These are phyloP conservation scores for Myotis brandtii DNA, from an alignment of 2,113 vertebrate species.

Conservation along the genomic window DNA sequence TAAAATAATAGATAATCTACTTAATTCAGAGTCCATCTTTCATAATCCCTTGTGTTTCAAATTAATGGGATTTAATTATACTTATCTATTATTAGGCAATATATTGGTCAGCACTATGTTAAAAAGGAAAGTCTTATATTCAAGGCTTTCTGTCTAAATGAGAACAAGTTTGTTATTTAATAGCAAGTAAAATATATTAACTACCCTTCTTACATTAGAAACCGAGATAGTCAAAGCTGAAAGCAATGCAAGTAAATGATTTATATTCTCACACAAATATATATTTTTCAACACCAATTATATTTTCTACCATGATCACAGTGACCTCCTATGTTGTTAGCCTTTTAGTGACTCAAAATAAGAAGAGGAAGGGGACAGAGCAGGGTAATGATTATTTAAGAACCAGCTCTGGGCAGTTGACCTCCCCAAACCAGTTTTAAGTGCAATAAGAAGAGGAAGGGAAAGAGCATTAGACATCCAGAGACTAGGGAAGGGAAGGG, in stretches of 20 bases:
- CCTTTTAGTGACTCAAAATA: neutral
- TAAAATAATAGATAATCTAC: neutral
- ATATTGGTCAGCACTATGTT: neutral
- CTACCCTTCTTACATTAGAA: neutral
- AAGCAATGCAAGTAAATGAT: constrained; percentile 30
- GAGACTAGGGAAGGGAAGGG: neutral
- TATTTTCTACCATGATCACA: neutral
- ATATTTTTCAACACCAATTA: neutral
- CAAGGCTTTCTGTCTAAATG: neutral
- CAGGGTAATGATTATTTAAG: too few species aligned
- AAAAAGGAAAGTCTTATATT: constrained; percentile 34
- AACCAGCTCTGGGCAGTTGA: too few species aligned
- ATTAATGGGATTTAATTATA: constrained; percentile 39
- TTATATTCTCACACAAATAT: neutral
- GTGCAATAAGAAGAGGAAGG: neutral
- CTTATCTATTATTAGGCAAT: neutral
- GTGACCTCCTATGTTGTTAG: neutral
- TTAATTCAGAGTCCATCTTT: constrained; percentile 25
- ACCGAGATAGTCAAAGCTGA: neutral
- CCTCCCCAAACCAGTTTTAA: too few species aligned
- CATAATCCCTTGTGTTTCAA: neutral
- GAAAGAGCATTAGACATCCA: neutral
- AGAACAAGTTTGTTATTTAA: constrained; percentile 25
- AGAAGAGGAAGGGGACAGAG: neutral
- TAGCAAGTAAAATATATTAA: neutral